These are phyloP conservation scores for Umimayanthus kanabou DNA, from an alignment of 92 coral and sea anemone species.

Conservation along the genomic window DNA sequence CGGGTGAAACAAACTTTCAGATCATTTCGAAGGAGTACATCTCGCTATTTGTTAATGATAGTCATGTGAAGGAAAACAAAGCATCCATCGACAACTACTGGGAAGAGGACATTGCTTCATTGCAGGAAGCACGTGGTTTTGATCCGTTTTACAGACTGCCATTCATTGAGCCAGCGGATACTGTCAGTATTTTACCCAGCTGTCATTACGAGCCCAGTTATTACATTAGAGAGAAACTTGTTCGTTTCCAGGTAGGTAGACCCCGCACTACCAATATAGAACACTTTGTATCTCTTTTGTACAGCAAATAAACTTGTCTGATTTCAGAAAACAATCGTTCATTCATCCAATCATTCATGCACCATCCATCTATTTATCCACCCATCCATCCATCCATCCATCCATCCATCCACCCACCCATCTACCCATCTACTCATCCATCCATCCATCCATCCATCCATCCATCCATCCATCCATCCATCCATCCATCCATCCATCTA, in stretches of 20 bases:
- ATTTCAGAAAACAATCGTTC: not conserved
- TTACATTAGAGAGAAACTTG: slow-evolving; percentile 59
- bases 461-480: too few species aligned
- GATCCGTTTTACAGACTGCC: slow-evolving; percentile 43
- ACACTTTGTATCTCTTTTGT: not conserved
- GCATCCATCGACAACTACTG: slow-evolving; percentile 50
- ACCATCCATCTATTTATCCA: too few species aligned
- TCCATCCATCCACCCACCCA: too few species aligned
- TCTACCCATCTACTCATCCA: too few species aligned
- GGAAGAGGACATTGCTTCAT: slow-evolving; percentile 37
- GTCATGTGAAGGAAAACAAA: slow-evolving; percentile 57
- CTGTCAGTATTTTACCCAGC: slow-evolving; percentile 49
- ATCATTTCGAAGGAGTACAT: slow-evolving; percentile 64
- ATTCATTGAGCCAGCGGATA: slow-evolving; percentile 47
- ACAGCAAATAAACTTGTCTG: not conserved
- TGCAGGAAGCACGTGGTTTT: slow-evolving; percentile 30
- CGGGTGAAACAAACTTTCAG: slow-evolving; percentile 45
- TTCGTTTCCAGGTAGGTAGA: slow-evolving; percentile 77
- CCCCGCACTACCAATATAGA: not conserved
- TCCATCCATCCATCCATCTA: not conserved
- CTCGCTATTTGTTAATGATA: slow-evolving; percentile 56
- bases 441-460: not conserved
- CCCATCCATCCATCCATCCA: too few species aligned
- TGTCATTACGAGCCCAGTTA: slow-evolving; percentile 93
- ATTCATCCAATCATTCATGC: too few species aligned